These are phyloP conservation scores for zebrafish (Danio rerio) DNA, from an alignment of 2,113 vertebrate genomes.

Conservation along the genomic window DNA sequence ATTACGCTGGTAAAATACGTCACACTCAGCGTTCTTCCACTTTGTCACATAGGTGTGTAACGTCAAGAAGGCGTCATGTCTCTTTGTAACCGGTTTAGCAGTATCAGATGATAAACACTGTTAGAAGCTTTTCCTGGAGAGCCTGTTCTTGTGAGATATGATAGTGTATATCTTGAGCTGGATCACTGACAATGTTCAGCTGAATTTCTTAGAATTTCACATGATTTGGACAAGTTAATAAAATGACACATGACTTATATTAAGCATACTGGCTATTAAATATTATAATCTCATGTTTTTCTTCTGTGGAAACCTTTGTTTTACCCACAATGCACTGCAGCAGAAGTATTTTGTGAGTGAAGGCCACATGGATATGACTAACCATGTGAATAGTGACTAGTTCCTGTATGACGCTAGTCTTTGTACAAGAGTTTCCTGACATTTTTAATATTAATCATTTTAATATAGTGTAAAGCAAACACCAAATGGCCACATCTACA, in stretches of 20 bases:
- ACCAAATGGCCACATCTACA: slow-evolving; percentile 6
- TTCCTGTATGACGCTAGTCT: not conserved
- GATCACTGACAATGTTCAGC: not conserved
- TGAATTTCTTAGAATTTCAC: not conserved
- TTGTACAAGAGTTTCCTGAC: slow-evolving; percentile 19
- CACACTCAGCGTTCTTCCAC: not conserved
- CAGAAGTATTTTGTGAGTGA: not conserved
- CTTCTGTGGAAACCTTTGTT: not conserved
- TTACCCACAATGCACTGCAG: not conserved
- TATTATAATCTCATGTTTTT: not conserved
- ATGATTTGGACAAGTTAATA: not conserved
- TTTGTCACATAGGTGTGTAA: not conserved
- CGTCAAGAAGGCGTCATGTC: not conserved
- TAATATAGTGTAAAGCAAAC: slow-evolving; percentile 12
- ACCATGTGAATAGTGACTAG: no score
- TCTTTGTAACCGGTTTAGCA: not conserved
- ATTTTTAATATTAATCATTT: slow-evolving; percentile 1
- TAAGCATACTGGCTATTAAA: not conserved
- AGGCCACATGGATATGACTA: not conserved
- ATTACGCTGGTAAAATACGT: not conserved
- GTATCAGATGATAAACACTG: not conserved
- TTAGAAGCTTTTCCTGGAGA: not conserved
- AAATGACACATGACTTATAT: not conserved
- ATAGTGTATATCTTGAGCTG: not conserved
- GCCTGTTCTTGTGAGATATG: slow-evolving; percentile 22